Conservation (phyloP, 2,888 invertebrate genomes). For the Meganola albula region DNA sequence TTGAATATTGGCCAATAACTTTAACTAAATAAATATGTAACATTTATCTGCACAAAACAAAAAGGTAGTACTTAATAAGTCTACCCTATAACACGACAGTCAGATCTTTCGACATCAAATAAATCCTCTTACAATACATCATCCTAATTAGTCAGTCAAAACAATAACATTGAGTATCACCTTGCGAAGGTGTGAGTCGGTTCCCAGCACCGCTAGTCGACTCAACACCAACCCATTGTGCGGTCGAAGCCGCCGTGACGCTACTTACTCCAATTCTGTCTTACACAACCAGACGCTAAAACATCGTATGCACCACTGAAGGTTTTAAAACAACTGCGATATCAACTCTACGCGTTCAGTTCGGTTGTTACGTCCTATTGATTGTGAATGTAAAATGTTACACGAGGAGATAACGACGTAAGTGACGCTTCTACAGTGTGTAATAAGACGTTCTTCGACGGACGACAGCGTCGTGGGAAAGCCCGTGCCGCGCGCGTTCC, state of each 20-base stretch:
- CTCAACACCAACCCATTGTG: conserved; percentile 71
- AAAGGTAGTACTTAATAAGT: too few relatives aligned
- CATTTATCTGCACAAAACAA: too few relatives aligned
- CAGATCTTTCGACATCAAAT: conserved; percentile 13
- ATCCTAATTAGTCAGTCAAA: conserved; percentile 66
- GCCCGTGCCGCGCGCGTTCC: conserved; percentile 77
- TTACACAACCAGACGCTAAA: conserved; percentile 41
- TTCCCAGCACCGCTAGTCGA: conserved; percentile 73
- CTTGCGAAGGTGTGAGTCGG: conserved; percentile 65
- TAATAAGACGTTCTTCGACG: conserved; percentile 50
- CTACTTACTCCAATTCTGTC: conserved; percentile 78
- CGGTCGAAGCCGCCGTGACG: conserved; percentile 74
- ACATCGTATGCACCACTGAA: conserved; percentile 55
- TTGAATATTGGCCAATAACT: too few relatives aligned
- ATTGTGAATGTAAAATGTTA: conserved; percentile 17
- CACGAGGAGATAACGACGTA: conserved; percentile 44
- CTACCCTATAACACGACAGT: conserved; percentile 15
- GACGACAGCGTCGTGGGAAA: conserved; percentile 67
- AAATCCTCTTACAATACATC: conserved; percentile 35
- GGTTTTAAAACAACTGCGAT: conserved; percentile 37
- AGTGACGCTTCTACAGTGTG: conserved; percentile 37
- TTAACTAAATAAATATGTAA: too few relatives aligned
- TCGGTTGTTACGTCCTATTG: conserved; percentile 48
- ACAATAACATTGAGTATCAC: conserved; percentile 67
- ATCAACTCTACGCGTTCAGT: conserved; percentile 32